These are phyloP conservation scores for Alosa sapidissima DNA, from an alignment of 2,797 vertebrate genomes.

Conservation along the genomic window DNA sequence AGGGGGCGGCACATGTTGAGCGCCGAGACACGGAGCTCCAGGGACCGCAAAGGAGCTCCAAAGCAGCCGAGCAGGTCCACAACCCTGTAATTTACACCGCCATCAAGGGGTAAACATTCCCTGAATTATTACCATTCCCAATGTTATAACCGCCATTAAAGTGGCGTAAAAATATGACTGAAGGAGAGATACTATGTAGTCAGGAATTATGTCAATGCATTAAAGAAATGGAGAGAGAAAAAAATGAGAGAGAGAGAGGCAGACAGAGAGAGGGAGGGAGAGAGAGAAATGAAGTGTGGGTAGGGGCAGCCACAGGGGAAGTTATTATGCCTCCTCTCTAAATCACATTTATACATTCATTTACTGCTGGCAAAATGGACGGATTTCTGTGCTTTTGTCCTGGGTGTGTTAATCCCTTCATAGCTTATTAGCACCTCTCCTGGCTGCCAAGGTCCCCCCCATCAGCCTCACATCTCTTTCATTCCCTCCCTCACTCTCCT, in stretches of 20 bases:
- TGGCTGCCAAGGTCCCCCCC: constrained; percentile 53
- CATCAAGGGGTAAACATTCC: constrained; percentile 63
- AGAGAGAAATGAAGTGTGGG: constrained; percentile 37
- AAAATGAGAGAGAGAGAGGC: constrained; percentile 26
- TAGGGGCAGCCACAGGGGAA: background rate
- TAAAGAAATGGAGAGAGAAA: background rate
- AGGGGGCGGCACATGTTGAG: background rate
- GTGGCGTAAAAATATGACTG: constrained; percentile 55
- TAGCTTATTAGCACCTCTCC: constrained; percentile 55
- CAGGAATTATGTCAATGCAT: constrained; percentile 10
- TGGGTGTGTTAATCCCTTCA: constrained; percentile 50
- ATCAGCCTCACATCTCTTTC: constrained; percentile 55
- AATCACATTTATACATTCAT: constrained; percentile 37
- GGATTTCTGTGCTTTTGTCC: constrained; percentile 31
- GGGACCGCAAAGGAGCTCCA: background rate
- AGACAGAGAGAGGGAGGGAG: background rate
- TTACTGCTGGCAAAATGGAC: background rate
- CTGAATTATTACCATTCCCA: constrained; percentile 64
- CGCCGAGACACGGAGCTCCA: background rate
- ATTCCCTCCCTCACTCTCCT: constrained; percentile 23
- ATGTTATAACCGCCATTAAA: constrained; percentile 58
- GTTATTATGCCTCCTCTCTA: constrained; percentile 16
- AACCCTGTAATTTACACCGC: constrained; percentile 64
- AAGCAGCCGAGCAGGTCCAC: constrained; percentile 59
- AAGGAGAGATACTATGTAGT: background rate